Percentiles rank a stretch among this genome's conserved stretches.
phyloP scores from a whole-genome alignment of 2,113 vertebrate species.

The Emydocephalus ijimae region DNA sequence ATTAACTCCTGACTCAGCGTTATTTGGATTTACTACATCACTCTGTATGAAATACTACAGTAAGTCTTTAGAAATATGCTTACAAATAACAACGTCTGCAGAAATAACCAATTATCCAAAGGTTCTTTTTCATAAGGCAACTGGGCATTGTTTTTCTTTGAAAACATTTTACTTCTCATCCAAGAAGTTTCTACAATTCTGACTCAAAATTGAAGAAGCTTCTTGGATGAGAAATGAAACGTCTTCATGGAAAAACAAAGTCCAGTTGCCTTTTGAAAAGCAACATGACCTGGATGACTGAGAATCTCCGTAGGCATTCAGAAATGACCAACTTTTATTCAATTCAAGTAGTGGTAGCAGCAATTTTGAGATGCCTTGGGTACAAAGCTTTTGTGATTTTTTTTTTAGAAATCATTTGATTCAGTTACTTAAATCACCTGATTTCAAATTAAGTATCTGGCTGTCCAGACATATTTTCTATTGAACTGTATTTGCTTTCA shows the following conservation, averaged over 20 bases:
- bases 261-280: not conserved
- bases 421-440: not conserved
- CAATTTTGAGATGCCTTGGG: no score
- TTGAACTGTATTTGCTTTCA: not conserved
- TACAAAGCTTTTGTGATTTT: not conserved
- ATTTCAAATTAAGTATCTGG: not conserved
- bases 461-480: not conserved
- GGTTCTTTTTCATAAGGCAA: not conserved
- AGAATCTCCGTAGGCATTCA: not conserved
- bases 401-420: not conserved
- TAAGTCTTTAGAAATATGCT: not conserved
- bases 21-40: not conserved
- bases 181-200: not conserved
- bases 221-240: not conserved
- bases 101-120: not conserved
- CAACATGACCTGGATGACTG: not conserved
- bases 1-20: not conserved
- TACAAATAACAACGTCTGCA: not conserved
- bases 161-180: not conserved
- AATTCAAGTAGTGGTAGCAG: not conserved
- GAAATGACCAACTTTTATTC: not conserved
- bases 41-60: not conserved
- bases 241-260: not conserved
- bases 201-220: not conserved
- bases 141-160: not conserved